These are phyloP conservation scores for Cheumatopsyche charites DNA, from an alignment of 1,140 invertebrate species.

Conservation along the genomic window DNA sequence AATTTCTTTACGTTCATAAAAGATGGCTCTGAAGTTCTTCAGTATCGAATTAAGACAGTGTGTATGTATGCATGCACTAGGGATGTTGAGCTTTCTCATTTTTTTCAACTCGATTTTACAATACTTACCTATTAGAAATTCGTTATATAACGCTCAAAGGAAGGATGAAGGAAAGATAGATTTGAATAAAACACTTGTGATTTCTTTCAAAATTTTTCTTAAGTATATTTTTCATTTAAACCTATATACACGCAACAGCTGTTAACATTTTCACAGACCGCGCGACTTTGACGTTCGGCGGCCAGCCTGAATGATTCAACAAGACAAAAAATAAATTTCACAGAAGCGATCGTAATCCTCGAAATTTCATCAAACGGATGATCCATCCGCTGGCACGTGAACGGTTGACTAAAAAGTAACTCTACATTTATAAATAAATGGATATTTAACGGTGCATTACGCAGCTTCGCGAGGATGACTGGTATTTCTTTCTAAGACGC, in stretches of 20 bases:
- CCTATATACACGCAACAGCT: slow-evolving; percentile 30
- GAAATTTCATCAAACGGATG: not conserved
- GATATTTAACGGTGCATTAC: not conserved
- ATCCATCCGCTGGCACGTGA: not conserved
- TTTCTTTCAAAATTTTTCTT: slow-evolving; percentile 10
- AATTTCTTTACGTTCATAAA: too few relatives aligned
- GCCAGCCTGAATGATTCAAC: not conserved
- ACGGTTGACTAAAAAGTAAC: slow-evolving; percentile 8
- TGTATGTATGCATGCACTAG: too few relatives aligned
- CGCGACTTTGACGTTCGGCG: not conserved
- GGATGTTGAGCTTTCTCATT: too few relatives aligned
- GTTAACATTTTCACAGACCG: slow-evolving; percentile 6
- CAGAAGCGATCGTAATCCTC: not conserved
- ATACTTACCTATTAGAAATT: too few relatives aligned
- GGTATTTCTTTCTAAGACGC: too few relatives aligned
- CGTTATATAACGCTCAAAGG: too few relatives aligned
- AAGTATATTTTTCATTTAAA: slow-evolving; percentile 26
- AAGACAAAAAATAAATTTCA: not conserved
- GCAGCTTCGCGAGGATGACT: too few relatives aligned
- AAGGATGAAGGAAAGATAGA: too few relatives aligned
- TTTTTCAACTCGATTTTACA: too few relatives aligned
- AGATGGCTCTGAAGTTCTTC: too few relatives aligned
- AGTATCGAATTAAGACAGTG: too few relatives aligned
- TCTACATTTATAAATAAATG: slow-evolving; percentile 11
- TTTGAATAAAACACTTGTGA: too few relatives aligned